Percentiles rank a stretch among this genome's conserved stretches.
Conservation (phyloP, 2,113 vertebrate species). For the Sebastes fasciatus region DNA sequence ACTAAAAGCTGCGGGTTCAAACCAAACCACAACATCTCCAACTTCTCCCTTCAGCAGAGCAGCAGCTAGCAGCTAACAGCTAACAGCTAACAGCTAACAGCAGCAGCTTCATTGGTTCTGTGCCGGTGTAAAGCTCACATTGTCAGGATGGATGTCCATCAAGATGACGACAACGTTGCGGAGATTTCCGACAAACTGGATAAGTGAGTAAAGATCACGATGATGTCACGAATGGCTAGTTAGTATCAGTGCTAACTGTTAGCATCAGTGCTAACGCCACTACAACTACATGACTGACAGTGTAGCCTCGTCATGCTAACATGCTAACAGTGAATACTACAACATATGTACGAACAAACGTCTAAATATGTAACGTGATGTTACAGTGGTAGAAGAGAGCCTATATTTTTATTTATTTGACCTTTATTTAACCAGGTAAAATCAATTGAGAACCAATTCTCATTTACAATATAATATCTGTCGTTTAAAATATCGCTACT, state of each 20-base stretch:
- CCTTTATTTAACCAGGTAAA: too few species aligned
- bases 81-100: neutral
- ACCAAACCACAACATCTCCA: neutral
- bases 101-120: neutral
- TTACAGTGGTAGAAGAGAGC: too few species aligned
- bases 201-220: constrained; percentile 55
- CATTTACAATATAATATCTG: too few species aligned
- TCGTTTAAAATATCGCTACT: too few species aligned
- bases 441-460: too few species aligned
- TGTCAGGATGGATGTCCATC: neutral
- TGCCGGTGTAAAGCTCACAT: accelerated
- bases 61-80: too few species aligned
- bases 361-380: too few species aligned
- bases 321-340: neutral
- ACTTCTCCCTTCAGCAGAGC: too few species aligned
- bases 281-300: too few species aligned
- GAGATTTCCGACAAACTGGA: constrained; percentile 55
- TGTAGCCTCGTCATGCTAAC: too few species aligned
- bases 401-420: too few species aligned
- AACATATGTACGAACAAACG: neutral
- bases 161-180: neutral
- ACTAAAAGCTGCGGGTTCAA: neutral
- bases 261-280: neutral
- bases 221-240: neutral
- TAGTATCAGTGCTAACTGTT: constrained; percentile 4